phyloP scores from a whole-genome alignment of 2,113 vertebrate genomes.

The Chunga burmeisteri region DNA sequence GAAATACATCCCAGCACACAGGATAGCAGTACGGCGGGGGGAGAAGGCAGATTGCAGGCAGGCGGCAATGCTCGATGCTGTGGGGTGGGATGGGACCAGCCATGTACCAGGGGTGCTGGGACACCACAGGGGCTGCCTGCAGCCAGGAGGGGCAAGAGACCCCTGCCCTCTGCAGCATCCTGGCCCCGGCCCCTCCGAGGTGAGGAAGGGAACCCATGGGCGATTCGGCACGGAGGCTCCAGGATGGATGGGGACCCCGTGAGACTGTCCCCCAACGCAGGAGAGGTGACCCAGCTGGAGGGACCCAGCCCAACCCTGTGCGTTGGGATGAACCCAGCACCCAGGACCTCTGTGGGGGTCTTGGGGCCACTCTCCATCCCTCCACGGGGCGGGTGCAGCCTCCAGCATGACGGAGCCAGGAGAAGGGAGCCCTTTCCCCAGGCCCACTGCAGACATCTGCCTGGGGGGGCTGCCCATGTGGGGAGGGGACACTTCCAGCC shows the following conservation, averaged over 20 bases:
- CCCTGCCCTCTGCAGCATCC: not conserved
- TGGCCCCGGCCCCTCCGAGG: accelerated
- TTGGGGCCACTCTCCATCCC: not conserved
- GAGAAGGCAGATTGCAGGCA: not conserved
- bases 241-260: not conserved
- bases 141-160: not conserved
- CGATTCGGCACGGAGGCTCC: not conserved
- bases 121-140: not conserved
- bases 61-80: not conserved
- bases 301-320: not conserved
- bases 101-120: not conserved
- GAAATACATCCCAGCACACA: not conserved
- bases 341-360: not conserved
- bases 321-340: not conserved
- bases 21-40: accelerated
- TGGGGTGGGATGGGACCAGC: not conserved
- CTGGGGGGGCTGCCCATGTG: not conserved
- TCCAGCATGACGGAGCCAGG: not conserved
- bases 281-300: accelerated
- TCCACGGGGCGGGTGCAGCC: not conserved
- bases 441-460: slow-evolving; percentile 36
- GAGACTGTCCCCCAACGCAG: accelerated
- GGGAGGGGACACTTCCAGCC: slow-evolving; percentile 50
- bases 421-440: not conserved
- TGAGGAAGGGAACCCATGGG: not conserved